A percentile compares a stretch with the other conserved stretches of the same genome.
Evolutionary conservation across 2,888 invertebrate species (phyloP).

Genomic region (Timema podura): DNA sequence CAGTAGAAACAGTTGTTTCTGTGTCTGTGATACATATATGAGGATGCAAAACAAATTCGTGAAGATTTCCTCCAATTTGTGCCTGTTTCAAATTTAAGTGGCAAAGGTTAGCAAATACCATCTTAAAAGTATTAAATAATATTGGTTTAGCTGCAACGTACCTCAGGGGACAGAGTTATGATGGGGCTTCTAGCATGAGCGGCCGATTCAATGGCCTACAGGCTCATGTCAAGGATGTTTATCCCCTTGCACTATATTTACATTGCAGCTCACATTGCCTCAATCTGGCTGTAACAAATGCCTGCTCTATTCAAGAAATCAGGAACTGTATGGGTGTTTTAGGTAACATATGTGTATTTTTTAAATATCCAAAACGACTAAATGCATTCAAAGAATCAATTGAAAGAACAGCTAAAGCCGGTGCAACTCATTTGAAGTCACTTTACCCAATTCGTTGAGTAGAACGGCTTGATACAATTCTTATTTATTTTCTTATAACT

Average conservation of each 20-base stretch:
- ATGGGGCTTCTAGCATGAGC: conserved; percentile 35
- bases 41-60: too few species aligned
- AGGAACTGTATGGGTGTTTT: conserved; percentile 34
- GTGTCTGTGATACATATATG: too few species aligned
- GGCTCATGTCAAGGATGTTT: conserved; percentile 26
- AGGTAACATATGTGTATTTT: not conserved
- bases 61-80: conserved; percentile 36
- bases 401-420: not conserved
- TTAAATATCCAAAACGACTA: conserved; percentile 14
- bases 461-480: conserved; percentile 10
- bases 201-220: conserved; percentile 34
- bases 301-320: conserved; percentile 32
- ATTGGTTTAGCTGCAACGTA: conserved; percentile 31
- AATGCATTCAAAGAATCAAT: not conserved
- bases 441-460: conserved; percentile 16
- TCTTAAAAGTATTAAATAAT: conserved; percentile 29
- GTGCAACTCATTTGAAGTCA: not conserved
- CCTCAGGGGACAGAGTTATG: conserved; percentile 36
- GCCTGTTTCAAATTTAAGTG: conserved; percentile 31
- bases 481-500: conserved; percentile 9
- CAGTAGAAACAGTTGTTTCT: too few species aligned
- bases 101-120: conserved; percentile 30
- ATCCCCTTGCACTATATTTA: conserved; percentile 33
- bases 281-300: conserved; percentile 35
- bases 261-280: too few species aligned